Evolutionary conservation across 1,140 invertebrate genomes (phyloP).

Genomic region (Drosophila mayri): DNA sequence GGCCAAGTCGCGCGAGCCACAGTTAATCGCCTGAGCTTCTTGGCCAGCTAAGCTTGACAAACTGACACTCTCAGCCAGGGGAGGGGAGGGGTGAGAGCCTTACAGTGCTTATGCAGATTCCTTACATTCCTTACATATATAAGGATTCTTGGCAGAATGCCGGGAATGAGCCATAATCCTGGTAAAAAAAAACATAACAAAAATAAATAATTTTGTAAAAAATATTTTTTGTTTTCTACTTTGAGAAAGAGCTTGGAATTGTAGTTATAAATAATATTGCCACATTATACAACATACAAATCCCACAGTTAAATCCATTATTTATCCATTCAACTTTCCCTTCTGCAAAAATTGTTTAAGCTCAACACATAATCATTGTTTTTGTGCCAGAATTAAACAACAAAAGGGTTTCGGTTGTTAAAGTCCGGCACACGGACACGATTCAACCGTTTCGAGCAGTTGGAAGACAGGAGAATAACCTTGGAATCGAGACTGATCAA

Average conservation of each 20-base stretch:
- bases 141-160: conserved; percentile 32
- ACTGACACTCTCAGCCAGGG: conserved; percentile 17
- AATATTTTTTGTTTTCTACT: too few relatives aligned
- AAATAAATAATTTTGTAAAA: not conserved
- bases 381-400: conserved; percentile 12
- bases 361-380: conserved; percentile 3
- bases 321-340: not conserved
- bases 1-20: conserved; percentile 42
- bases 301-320: not conserved
- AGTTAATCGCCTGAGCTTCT: conserved; percentile 40
- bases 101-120: conserved; percentile 22
- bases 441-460: conserved; percentile 4
- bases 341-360: not conserved
- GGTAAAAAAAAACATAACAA: not conserved
- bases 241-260: not conserved
- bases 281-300: too few relatives aligned
- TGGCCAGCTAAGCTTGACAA: conserved; percentile 46
- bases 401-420: conserved; percentile 5
- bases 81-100: not conserved
- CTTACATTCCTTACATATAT: conserved; percentile 33
- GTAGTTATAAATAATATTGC: too few relatives aligned
- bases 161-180: conserved; percentile 19
- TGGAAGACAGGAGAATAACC: conserved; percentile 47
- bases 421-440: conserved; percentile 4
- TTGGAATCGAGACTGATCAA: conserved; percentile 76